A percentile compares a stretch with the other conserved stretches of the same genome.
Evolutionary conservation across 2,888 invertebrate genomes (phyloP).

Genomic region (Tenodera sinensis): DNA sequence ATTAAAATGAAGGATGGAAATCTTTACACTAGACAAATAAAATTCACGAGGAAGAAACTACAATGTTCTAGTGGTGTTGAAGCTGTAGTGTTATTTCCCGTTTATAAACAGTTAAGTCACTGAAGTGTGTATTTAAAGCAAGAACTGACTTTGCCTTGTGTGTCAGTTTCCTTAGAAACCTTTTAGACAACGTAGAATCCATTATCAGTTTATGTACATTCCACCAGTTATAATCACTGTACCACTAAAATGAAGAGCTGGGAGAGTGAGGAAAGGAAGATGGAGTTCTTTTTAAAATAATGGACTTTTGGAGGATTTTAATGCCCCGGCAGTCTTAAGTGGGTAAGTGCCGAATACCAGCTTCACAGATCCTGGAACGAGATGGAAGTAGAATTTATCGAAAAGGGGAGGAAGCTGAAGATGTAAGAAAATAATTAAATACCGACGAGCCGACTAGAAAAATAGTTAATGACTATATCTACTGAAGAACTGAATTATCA

Average conservation of each 20-base stretch:
- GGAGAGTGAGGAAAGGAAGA: background rate
- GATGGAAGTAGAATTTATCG: background rate
- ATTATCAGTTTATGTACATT: background rate
- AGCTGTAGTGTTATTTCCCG: too few species aligned
- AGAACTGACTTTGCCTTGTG: background rate
- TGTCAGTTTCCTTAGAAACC: background rate
- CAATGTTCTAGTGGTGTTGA: too few species aligned
- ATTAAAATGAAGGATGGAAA: too few species aligned
- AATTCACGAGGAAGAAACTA: too few species aligned
- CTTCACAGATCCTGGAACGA: background rate
- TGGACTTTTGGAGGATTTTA: background rate
- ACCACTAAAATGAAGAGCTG: background rate
- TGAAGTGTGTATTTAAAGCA: background rate
- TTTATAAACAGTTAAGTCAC: background rate
- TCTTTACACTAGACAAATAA: too few species aligned
- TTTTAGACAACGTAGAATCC: background rate
- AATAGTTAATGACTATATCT: background rate
- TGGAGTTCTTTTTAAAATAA: background rate
- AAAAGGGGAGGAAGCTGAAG: background rate
- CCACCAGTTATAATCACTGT: background rate
- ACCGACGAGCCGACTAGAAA: background rate
- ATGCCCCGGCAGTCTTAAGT: background rate
- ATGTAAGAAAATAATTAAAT: background rate
- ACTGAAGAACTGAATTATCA: background rate
- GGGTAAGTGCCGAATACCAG: background rate